Conservation (phyloP, 2,113 vertebrate species). For the Serinus canaria region DNA sequence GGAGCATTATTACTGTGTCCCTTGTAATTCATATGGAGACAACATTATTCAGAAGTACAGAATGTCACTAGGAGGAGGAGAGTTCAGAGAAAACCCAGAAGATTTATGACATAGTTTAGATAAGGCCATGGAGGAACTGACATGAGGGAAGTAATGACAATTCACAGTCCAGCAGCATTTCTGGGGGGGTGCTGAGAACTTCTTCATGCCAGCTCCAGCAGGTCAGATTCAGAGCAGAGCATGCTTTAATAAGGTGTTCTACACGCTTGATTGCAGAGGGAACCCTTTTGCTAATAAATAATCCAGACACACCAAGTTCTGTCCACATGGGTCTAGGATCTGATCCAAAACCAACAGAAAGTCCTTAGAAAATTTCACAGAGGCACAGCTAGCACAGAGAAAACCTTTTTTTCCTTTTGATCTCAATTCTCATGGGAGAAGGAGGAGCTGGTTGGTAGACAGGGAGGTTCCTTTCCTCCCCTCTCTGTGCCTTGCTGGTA, state of each 20-base stretch:
- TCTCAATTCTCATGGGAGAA: not conserved
- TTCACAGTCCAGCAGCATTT: not conserved
- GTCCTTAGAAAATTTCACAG: not conserved
- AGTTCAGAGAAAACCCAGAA: conserved; percentile 39
- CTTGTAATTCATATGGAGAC: conserved; percentile 43
- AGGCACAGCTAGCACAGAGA: not conserved
- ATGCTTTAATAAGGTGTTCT: not conserved
- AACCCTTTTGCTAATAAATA: conserved; percentile 7
- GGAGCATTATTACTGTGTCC: not conserved
- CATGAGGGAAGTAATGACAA: not conserved
- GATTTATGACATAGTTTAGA: conserved; percentile 63
- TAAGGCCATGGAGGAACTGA: conserved; percentile 15
- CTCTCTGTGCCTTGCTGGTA: not conserved
- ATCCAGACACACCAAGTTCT: not conserved
- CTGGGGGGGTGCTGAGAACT: not conserved
- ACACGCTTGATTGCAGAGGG: not conserved
- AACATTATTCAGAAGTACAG: conserved; percentile 48
- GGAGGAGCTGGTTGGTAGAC: not conserved
- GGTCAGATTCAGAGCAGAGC: not conserved
- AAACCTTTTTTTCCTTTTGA: not conserved
- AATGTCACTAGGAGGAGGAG: conserved; percentile 30
- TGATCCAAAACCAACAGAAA: conserved; percentile 41
- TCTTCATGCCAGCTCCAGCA: not conserved
- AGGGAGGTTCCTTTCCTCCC: not conserved
- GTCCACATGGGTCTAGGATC: not conserved